Percentiles rank a stretch among this genome's conserved stretches.
These are phyloP conservation scores for Pogonocichla stellata DNA, from an alignment of 2,113 vertebrate genomes.

Conservation along the genomic window DNA sequence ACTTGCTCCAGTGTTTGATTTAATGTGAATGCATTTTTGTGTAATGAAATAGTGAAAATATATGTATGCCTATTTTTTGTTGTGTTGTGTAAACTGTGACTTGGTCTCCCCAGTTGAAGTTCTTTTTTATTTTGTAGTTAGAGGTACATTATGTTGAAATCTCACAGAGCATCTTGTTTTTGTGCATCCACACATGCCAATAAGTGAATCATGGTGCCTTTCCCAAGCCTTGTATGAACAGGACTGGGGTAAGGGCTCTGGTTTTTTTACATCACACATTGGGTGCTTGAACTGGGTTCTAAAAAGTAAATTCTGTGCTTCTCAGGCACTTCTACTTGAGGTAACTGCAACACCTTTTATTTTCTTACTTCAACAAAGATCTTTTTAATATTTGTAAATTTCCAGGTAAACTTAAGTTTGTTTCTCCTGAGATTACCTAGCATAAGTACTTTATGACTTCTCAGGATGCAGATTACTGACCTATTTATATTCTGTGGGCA, in stretches of 20 bases:
- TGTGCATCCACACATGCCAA: conserved; percentile 81
- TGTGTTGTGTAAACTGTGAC: not conserved
- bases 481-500: not conserved
- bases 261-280: conserved; percentile 62
- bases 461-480: not conserved
- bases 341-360: not conserved
- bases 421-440: not conserved
- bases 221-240: conserved; percentile 88
- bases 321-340: conserved; percentile 71
- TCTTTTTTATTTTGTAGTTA: conserved; percentile 40
- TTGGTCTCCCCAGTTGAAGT: not conserved
- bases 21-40: not conserved
- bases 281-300: conserved; percentile 65
- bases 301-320: conserved; percentile 76
- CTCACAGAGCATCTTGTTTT: conserved; percentile 81
- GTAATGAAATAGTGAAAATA: not conserved
- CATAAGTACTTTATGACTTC: not conserved
- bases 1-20: not conserved
- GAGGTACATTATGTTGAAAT: conserved; percentile 64
- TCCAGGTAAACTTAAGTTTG: not conserved
- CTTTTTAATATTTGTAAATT: not conserved
- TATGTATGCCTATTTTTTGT: not conserved
- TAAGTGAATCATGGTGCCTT: conserved; percentile 84
- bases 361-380: not conserved
- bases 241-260: conserved; percentile 82